Percentiles rank a stretch among this genome's conserved stretches.
These are phyloP conservation scores for Cryptoprocta ferox DNA, from an alignment of 2,797 vertebrate genomes.

Conservation along the genomic window DNA sequence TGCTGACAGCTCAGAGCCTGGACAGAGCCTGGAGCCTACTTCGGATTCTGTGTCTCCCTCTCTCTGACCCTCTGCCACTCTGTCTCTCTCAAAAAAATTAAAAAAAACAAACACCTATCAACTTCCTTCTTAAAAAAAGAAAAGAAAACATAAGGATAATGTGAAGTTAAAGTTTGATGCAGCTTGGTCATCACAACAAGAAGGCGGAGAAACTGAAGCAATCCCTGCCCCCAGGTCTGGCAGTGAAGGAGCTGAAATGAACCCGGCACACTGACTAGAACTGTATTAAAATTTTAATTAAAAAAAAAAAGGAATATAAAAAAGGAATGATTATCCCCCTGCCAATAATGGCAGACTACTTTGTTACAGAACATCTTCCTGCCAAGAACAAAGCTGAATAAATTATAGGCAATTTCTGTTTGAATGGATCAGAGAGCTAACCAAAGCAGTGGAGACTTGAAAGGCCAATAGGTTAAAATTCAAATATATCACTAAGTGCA, in stretches of 20 bases:
- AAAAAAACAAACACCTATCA: too few relatives aligned
- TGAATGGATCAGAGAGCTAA: slow-evolving; percentile 1
- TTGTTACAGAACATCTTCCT: background rate
- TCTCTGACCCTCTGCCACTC: too few relatives aligned
- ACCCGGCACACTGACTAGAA: background rate
- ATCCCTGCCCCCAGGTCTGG: background rate
- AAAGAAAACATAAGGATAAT: background rate
- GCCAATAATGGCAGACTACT: background rate
- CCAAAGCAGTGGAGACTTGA: slow-evolving; percentile 30
- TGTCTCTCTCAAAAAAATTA: too few relatives aligned
- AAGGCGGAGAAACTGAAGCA: background rate
- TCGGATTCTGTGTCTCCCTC: too few relatives aligned
- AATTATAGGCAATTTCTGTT: slow-evolving; percentile 40
- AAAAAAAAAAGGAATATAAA: background rate
- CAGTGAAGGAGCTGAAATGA: background rate
- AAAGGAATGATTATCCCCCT: slow-evolving; percentile 14
- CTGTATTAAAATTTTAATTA: background rate
- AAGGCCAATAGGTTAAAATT: slow-evolving; percentile 42
- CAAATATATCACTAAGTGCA: slow-evolving; percentile 25
- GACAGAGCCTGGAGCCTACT: too few relatives aligned
- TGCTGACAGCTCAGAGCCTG: too few relatives aligned
- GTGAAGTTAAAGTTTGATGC: background rate
- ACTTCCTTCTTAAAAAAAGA: too few relatives aligned
- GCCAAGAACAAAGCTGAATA: slow-evolving; percentile 29
- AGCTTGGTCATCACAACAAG: background rate